phyloP scores from a whole-genome alignment of 2,888 invertebrate genomes.

The Diploptera punctata region DNA sequence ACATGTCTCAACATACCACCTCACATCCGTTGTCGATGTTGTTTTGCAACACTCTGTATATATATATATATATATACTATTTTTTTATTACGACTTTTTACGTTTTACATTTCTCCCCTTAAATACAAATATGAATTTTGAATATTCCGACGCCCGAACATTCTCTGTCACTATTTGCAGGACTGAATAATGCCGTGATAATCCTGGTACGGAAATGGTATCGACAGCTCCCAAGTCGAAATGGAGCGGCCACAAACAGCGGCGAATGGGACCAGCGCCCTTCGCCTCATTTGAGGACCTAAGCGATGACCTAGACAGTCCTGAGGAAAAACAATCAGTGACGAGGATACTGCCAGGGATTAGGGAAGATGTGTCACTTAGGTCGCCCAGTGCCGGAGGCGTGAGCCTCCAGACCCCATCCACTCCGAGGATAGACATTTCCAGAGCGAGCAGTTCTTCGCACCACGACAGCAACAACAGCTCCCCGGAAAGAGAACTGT shows the following conservation, averaged over 20 bases:
- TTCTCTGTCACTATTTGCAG: not conserved
- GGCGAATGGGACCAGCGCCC: constrained; percentile 90
- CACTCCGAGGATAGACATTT: constrained; percentile 88
- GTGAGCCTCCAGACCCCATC: constrained; percentile 66
- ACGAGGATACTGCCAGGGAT: constrained; percentile 55
- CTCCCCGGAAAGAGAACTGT: constrained; percentile 83
- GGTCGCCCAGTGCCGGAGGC: constrained; percentile 49
- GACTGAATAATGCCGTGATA: not conserved
- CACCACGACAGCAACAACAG: constrained; percentile 75
- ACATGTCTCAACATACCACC: no score
- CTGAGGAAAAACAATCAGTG: constrained; percentile 50
- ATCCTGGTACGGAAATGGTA: not conserved
- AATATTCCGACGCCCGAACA: no score
- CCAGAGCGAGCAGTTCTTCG: constrained; percentile 86
- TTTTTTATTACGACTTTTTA: not conserved
- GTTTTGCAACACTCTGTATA: not conserved
- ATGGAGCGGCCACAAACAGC: constrained; percentile 58
- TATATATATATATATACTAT: not conserved
- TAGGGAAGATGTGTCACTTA: constrained; percentile 54
- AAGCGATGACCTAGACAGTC: constrained; percentile 77
- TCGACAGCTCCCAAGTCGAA: constrained; percentile 38
- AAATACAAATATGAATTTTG: no score
- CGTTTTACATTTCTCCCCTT: not conserved
- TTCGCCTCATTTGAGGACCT: constrained; percentile 93
- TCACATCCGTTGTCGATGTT: not conserved